These are phyloP conservation scores for Channa argus DNA, from an alignment of 2,113 vertebrate species.

Conservation along the genomic window DNA sequence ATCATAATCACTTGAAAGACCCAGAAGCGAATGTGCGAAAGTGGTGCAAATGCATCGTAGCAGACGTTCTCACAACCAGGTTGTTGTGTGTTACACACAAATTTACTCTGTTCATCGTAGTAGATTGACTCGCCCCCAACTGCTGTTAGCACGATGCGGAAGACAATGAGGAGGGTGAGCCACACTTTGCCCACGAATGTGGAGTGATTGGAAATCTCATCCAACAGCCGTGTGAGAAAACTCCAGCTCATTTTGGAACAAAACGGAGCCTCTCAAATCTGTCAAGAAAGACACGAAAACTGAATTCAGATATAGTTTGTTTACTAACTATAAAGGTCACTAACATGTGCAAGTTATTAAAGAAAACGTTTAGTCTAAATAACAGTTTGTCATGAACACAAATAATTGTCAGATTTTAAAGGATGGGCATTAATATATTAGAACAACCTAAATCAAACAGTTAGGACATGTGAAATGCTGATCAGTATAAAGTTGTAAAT, in stretches of 20 bases:
- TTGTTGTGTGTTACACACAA: constrained; percentile 91
- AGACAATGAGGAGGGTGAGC: constrained; percentile 91
- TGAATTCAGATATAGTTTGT: no score
- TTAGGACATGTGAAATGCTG: background rate
- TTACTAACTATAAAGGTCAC: no score
- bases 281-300: background rate
- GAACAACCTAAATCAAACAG: no score
- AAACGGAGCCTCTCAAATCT: constrained; percentile 63
- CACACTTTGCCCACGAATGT: constrained; percentile 94
- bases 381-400: background rate
- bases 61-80: constrained; percentile 94
- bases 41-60: constrained; percentile 90
- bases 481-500: background rate
- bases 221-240: constrained; percentile 90
- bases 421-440: background rate
- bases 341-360: no score
- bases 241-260: constrained; percentile 92
- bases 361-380: background rate
- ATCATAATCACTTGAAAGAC: constrained; percentile 94
- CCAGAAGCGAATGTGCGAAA: constrained; percentile 94
- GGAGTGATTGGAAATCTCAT: constrained; percentile 95
- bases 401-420: background rate
- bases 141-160: constrained; percentile 90
- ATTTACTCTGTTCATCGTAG: constrained; percentile 95
- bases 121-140: constrained; percentile 94